Percentiles rank a stretch among this genome's conserved stretches.
phyloP scores from a whole-genome alignment of 1,140 invertebrate genomes.

The Caenorhabditis inopinata region DNA sequence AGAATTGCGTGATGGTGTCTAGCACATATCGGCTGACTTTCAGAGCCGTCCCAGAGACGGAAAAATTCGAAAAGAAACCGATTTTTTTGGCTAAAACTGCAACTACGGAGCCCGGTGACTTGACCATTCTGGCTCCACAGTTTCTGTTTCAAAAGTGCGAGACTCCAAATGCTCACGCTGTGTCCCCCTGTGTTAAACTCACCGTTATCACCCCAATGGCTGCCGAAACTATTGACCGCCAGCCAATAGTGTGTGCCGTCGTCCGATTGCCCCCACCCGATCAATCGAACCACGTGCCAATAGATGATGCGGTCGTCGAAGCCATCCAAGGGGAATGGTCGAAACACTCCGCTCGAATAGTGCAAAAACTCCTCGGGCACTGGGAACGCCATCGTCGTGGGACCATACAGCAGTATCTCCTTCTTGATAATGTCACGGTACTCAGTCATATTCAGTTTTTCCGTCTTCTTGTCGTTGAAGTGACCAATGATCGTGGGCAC shows the following conservation, averaged over 20 bases:
- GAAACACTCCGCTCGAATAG: constrained; percentile 62
- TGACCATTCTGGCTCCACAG: too few relatives aligned
- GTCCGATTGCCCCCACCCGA: constrained; percentile 62
- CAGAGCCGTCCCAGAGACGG: too few relatives aligned
- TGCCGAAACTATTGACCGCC: constrained; percentile 61
- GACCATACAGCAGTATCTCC: constrained; percentile 61
- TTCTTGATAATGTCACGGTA: constrained; percentile 57
- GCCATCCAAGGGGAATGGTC: constrained; percentile 57
- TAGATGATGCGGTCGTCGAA: constrained; percentile 63
- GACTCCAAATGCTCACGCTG: too few relatives aligned
- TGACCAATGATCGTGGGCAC: constrained; percentile 39
- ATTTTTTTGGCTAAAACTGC: too few relatives aligned
- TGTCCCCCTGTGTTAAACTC: too few relatives aligned
- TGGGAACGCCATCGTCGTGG: constrained; percentile 65
- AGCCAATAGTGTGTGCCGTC: constrained; percentile 62
- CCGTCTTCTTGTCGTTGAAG: constrained; percentile 26
- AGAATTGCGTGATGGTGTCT: too few relatives aligned
- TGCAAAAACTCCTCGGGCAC: constrained; percentile 66
- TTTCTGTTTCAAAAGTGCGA: too few relatives aligned
- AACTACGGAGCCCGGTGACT: too few relatives aligned
- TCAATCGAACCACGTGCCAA: constrained; percentile 64
- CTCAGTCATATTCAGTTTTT: background rate
- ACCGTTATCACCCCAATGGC: constrained; percentile 66
- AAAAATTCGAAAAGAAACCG: too few relatives aligned
- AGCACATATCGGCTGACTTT: too few relatives aligned